Evolutionary conservation across 2,113 vertebrate species (phyloP).

Genomic region (Gobiocypris rarus): DNA sequence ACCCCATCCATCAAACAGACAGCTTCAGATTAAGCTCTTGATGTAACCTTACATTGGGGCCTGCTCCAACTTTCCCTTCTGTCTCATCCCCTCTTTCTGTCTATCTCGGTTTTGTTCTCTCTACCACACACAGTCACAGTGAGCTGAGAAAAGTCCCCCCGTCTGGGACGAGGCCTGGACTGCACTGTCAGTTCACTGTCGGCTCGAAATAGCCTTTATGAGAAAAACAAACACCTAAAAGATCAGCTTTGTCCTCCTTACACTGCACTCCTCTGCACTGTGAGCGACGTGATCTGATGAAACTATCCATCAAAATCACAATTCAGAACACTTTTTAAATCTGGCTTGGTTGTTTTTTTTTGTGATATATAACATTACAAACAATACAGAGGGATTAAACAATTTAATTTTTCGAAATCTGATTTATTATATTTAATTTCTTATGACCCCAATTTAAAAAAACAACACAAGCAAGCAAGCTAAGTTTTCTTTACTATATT

Average conservation of each 20-base stretch:
- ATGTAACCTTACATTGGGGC: constrained; percentile 7
- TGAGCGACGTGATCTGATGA: constrained; percentile 19
- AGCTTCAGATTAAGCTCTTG: constrained; percentile 45
- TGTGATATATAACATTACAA: not conserved
- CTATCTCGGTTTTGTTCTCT: not conserved
- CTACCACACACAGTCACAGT: constrained; percentile 12
- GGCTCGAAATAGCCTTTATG: constrained; percentile 54
- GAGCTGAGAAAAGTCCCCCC: constrained; percentile 23
- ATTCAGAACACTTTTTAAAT: too few species aligned
- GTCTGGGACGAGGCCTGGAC: constrained; percentile 38
- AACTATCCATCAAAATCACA: not conserved
- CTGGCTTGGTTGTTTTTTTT: not conserved
- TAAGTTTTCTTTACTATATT: not conserved
- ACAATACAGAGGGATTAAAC: too few species aligned
- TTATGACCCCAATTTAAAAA: not conserved
- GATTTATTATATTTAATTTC: not conserved
- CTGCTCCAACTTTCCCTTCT: constrained; percentile 1
- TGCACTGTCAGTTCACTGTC: not conserved
- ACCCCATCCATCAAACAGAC: constrained; percentile 64
- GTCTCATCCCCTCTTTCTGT: not conserved
- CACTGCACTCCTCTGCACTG: constrained; percentile 36
- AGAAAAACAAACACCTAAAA: constrained; percentile 67
- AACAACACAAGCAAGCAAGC: not conserved
- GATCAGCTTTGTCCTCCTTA: constrained; percentile 64
- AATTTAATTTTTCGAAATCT: too few species aligned